Evolutionary conservation across 2,113 vertebrate genomes (phyloP).

Genomic region (Otus sunia): DNA sequence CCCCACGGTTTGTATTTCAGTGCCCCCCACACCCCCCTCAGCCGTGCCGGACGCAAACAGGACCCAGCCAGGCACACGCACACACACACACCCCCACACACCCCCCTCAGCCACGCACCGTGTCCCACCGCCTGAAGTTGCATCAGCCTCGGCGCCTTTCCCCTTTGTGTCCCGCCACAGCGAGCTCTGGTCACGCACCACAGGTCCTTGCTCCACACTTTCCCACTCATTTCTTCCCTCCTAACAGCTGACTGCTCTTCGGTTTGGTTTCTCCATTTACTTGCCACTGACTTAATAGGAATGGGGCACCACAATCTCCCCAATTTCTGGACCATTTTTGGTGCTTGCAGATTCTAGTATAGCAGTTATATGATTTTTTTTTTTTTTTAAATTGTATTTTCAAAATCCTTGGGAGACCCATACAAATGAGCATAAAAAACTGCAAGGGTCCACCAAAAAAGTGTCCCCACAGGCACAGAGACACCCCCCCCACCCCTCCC

Average conservation of each 20-base stretch:
- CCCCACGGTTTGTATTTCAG: too few species aligned
- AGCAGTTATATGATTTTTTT: not conserved
- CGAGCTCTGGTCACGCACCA: accelerated
- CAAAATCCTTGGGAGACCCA: not conserved
- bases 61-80: not conserved
- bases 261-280: not conserved
- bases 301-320: not conserved
- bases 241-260: not conserved
- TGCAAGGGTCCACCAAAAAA: not conserved
- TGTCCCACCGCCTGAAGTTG: not conserved
- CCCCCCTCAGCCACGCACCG: accelerated
- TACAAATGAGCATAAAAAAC: not conserved
- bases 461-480: accelerated
- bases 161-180: not conserved
- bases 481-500: not conserved
- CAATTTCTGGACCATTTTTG: not conserved
- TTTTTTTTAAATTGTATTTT: not conserved
- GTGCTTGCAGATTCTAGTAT: not conserved
- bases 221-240: not conserved
- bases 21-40: too few species aligned
- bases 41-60: accelerated
- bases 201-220: accelerated
- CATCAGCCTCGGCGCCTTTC: not conserved
- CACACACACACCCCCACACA: not conserved
- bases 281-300: not conserved